phyloP scores from a whole-genome alignment of 2,113 vertebrate genomes.

The Odocoileus virginianus region DNA sequence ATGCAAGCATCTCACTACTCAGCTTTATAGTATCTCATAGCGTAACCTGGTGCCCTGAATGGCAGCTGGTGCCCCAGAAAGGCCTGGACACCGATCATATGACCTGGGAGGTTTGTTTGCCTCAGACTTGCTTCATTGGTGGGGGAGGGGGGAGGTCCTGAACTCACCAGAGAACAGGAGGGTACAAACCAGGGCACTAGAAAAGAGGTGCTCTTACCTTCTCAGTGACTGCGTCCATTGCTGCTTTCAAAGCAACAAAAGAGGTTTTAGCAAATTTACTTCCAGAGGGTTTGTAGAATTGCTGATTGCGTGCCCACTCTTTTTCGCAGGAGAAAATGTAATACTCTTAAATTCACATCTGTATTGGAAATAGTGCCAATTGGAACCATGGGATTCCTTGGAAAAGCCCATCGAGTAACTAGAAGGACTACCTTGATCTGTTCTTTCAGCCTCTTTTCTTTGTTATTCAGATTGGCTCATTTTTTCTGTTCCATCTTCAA shows the following conservation, averaged over 20 bases:
- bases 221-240: neutral
- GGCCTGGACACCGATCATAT: rapidly evolving
- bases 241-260: neutral
- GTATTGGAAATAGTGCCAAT: neutral
- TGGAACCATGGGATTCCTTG: neutral
- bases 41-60: neutral
- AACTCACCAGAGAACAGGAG: too few species aligned
- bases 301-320: neutral
- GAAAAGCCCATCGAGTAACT: neutral
- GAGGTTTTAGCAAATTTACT: neutral
- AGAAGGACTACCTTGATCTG: neutral
- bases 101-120: neutral
- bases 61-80: neutral
- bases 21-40: neutral
- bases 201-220: neutral
- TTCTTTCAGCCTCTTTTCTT: neutral
- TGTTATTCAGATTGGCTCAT: neutral
- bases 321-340: neutral
- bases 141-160: neutral
- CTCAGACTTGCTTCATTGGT: neutral
- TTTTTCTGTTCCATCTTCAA: neutral
- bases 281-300: neutral
- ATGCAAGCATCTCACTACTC: neutral
- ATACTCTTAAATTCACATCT: neutral
- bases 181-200: rapidly evolving